These are phyloP conservation scores for Panzeria rudis DNA, from an alignment of 2,888 invertebrate genomes.

Conservation along the genomic window DNA sequence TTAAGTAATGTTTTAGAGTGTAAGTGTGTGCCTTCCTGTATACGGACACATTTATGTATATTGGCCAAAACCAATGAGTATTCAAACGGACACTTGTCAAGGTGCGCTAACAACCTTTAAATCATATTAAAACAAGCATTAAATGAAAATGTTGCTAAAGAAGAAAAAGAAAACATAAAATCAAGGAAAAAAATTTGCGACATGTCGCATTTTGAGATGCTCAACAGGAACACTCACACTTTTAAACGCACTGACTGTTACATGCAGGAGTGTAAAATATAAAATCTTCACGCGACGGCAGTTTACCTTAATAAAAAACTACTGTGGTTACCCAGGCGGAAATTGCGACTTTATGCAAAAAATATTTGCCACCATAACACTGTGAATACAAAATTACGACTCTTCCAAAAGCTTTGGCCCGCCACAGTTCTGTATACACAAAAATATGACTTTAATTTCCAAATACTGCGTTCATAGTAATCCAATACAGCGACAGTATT, in stretches of 20 bases:
- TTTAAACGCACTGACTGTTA: slow-evolving; percentile 22
- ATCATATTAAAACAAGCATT: slow-evolving; percentile 77
- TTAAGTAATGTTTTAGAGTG: neutral
- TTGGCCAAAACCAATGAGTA: slow-evolving; percentile 79
- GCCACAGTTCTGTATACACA: too few relatives aligned
- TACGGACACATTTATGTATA: slow-evolving; percentile 20
- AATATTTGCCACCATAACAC: too few relatives aligned
- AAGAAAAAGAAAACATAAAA: neutral
- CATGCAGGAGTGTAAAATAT: slow-evolving; percentile 9
- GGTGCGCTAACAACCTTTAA: slow-evolving; percentile 77
- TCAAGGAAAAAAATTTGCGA: slow-evolving; percentile 33
- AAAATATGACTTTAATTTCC: too few relatives aligned
- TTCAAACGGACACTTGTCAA: slow-evolving; percentile 82
- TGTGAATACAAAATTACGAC: too few relatives aligned
- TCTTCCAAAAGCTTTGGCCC: too few relatives aligned
- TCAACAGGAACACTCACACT: slow-evolving; percentile 43
- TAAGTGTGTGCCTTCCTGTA: neutral
- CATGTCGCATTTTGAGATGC: slow-evolving; percentile 33
- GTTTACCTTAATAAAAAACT: neutral
- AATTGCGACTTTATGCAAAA: too few relatives aligned
- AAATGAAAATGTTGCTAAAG: slow-evolving; percentile 30
- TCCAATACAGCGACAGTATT: too few relatives aligned
- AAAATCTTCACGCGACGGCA: neutral
- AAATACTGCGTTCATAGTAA: too few relatives aligned
- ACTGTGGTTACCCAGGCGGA: too few relatives aligned